phyloP scores from a whole-genome alignment of 2,797 vertebrate species.

The Urophycis tenuis region DNA sequence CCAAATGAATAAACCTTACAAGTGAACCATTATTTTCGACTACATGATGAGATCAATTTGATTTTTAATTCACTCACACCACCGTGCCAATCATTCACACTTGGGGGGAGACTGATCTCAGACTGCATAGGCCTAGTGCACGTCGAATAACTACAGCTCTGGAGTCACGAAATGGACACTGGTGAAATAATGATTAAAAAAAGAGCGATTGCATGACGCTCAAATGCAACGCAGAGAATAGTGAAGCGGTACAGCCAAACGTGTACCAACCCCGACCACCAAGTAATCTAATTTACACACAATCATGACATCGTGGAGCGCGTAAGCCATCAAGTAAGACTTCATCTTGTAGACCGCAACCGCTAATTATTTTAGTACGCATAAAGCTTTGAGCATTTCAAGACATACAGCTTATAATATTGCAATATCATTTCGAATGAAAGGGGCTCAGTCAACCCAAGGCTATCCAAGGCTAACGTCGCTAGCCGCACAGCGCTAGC shows the following conservation, averaged over 20 bases:
- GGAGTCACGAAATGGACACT: not conserved
- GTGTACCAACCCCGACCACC: too few relatives aligned
- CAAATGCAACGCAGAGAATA: not conserved
- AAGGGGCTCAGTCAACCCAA: constrained; percentile 1
- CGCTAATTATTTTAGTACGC: not conserved
- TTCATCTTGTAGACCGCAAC: too few relatives aligned
- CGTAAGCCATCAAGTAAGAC: too few relatives aligned
- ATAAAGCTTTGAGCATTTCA: not conserved
- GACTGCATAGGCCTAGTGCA: not conserved
- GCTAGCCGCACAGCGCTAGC: constrained; percentile 35
- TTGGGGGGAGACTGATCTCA: not conserved
- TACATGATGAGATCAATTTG: not conserved
- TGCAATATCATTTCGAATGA: not conserved
- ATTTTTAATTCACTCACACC: not conserved
- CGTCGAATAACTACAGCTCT: not conserved
- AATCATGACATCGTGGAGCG: not conserved
- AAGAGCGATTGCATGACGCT: not conserved
- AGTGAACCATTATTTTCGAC: not conserved
- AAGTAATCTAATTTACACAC: not conserved
- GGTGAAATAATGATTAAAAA: not conserved
- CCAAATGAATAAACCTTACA: not conserved
- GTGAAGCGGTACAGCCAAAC: not conserved
- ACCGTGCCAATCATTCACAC: not conserved
- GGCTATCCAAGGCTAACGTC: constrained; percentile 30
- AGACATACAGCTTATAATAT: not conserved